These are phyloP conservation scores for Acanthochromis polyacanthus DNA, from an alignment of 2,113 vertebrate species.

Conservation along the genomic window DNA sequence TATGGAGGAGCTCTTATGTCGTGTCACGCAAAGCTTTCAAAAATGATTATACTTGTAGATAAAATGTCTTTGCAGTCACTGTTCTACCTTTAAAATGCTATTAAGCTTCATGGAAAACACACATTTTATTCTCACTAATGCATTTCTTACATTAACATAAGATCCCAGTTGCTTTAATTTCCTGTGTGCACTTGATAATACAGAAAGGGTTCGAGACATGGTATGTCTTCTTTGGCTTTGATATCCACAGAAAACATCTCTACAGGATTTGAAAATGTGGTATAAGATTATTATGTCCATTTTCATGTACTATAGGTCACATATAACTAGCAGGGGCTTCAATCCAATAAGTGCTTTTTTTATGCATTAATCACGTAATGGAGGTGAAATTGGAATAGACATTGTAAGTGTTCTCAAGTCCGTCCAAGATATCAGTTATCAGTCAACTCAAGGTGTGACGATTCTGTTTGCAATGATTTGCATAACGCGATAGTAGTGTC, in stretches of 20 bases:
- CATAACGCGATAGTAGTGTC: too few relatives aligned
- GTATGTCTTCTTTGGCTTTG: neutral
- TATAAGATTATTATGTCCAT: neutral
- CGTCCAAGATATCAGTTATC: neutral
- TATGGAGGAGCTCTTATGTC: slow-evolving; percentile 26
- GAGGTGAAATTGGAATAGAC: neutral
- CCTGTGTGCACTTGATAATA: neutral
- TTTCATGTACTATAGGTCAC: neutral
- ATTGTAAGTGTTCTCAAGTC: neutral
- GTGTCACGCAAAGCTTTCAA: slow-evolving; percentile 6
- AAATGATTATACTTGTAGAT: slow-evolving; percentile 12
- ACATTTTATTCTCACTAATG: slow-evolving; percentile 33
- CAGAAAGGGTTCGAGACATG: too few relatives aligned
- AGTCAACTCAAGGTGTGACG: too few relatives aligned
- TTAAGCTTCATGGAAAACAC: neutral
- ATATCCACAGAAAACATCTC: too few relatives aligned
- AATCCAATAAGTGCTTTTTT: neutral
- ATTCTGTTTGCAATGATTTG: too few relatives aligned
- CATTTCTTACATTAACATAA: slow-evolving; percentile 29
- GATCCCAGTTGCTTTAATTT: slow-evolving; percentile 14
- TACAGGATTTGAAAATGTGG: neutral
- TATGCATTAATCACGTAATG: neutral
- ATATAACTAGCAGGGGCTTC: neutral
- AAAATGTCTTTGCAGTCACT: slow-evolving; percentile 16
- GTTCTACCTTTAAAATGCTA: neutral